Percentiles rank a stretch among this genome's conserved stretches.
Conservation (phyloP, 2,888 invertebrate genomes). For the Selenia dentaria region DNA sequence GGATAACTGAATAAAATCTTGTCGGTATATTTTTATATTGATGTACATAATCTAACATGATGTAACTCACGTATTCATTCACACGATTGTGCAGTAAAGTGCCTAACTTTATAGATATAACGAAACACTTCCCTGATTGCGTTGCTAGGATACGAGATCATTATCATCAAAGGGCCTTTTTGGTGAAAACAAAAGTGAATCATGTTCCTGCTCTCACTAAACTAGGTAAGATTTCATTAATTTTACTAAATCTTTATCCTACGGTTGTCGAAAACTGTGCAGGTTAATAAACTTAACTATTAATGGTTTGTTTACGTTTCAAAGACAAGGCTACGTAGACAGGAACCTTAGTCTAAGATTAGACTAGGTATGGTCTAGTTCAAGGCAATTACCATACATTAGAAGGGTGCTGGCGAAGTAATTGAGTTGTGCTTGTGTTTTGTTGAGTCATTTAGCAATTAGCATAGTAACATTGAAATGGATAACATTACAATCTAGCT, state of each 20-base stretch:
- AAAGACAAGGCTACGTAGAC: slow-evolving; percentile 43
- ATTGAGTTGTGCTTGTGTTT: slow-evolving; percentile 44
- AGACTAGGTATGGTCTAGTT: slow-evolving; percentile 12
- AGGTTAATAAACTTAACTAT: too few relatives aligned
- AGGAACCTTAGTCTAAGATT: slow-evolving; percentile 5
- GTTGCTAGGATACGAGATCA: slow-evolving; percentile 67
- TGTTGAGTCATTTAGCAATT: neutral
- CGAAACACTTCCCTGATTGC: slow-evolving; percentile 48
- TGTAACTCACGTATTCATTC: too few relatives aligned
- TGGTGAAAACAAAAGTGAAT: slow-evolving; percentile 35
- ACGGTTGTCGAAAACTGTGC: neutral
- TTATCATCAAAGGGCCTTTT: slow-evolving; percentile 45
- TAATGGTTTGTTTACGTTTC: slow-evolving; percentile 45
- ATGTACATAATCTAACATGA: too few relatives aligned
- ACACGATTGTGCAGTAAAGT: too few relatives aligned
- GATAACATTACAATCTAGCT: neutral
- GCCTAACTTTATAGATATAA: slow-evolving; percentile 23
- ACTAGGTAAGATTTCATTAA: slow-evolving; percentile 9
- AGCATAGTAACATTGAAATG: neutral
- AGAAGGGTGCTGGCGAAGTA: slow-evolving; percentile 43
- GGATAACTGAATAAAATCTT: too few relatives aligned
- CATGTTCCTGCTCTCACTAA: slow-evolving; percentile 27
- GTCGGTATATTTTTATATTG: too few relatives aligned
- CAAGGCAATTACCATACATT: slow-evolving; percentile 38
- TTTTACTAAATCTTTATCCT: neutral